These are phyloP conservation scores for Microctonus hyperodae DNA, from an alignment of 2,888 invertebrate genomes.

Conservation along the genomic window DNA sequence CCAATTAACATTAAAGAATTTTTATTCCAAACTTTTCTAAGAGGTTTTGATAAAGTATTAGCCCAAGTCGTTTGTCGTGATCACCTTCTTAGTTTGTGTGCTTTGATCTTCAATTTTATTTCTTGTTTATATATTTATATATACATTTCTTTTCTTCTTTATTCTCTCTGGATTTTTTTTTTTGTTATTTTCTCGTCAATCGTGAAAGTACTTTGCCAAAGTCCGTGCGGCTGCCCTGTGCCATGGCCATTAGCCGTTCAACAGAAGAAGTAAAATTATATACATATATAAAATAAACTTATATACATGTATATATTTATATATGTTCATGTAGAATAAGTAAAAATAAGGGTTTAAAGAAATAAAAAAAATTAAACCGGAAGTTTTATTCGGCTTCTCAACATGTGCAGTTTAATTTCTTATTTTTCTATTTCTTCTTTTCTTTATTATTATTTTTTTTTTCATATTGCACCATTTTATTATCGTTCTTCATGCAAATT, in stretches of 20 bases:
- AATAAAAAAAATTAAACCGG: constrained; percentile 36
- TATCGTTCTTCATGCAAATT: too few species aligned
- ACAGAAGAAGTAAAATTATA: not conserved
- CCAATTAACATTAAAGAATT: too few species aligned
- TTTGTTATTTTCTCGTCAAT: constrained; percentile 28
- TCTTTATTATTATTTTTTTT: too few species aligned
- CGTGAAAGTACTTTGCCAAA: constrained; percentile 28
- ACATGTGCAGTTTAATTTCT: too few species aligned
- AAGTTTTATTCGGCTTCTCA: too few species aligned
- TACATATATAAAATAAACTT: too few species aligned
- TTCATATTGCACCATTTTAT: too few species aligned
- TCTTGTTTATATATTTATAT: constrained; percentile 12
- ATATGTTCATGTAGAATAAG: not conserved
- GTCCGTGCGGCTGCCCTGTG: not conserved
- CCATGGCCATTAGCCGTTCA: constrained; percentile 21
- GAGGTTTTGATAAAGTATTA: constrained; percentile 28
- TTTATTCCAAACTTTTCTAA: not conserved
- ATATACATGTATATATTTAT: not conserved
- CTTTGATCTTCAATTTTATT: constrained; percentile 27
- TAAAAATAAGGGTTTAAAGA: constrained; percentile 36
- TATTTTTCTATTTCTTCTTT: too few species aligned
- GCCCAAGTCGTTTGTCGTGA: constrained; percentile 25
- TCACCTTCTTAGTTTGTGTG: not conserved
- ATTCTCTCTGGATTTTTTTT: not conserved
- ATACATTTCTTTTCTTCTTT: not conserved